Base-by-base conservation (phyloP, 2,797 vertebrate genomes). In the Decapterus maruadsi region DNA sequence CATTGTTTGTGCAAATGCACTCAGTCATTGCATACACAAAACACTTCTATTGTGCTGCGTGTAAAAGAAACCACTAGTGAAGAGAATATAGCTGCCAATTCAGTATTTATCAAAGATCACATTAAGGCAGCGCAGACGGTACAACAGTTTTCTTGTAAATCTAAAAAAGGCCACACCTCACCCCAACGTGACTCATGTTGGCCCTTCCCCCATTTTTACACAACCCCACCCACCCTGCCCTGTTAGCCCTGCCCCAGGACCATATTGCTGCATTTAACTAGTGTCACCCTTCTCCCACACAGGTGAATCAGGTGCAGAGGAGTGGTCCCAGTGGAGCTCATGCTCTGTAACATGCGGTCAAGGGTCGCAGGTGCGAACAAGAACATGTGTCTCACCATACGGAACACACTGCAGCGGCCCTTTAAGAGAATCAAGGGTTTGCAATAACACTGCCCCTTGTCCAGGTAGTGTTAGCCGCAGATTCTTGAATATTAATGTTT, bases 351-450 rank as follows among this genome's bases (percentile, higher is more conserved):
- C 98, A 96, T 99, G 98, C 96, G 97, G 98, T 97, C 97, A 99
- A 98, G 98, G 98, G 97, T 99, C 97, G 97, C 98, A 99, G 97
- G 98, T 99, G 97, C 98, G 98, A 98, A 99, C 98, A 96, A 99
- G 98, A 99, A 97, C 98, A 96, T 99, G 98, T 97, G 96, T 98
- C 97, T 96, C 97, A 96, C 97, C 98, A 97, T 99, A 99, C 94
- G 98, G 98, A 97, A 98, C 97, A 95, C 97, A 98, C 97, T 99
- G 98, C 98, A 97, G 95, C 97, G 98, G 98, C 97, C 98, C 98
- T 95, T 99, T 99, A 99, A 99, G 98, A 99, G 98, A 99, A 97
- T 99, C 98, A 96, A 99, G 98, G 98, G 96, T 99, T 99, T 99
- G 98, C 98, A 99, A 99, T 99, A 99, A 98, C 97, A 99, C 98